Conservation (phyloP, 2,113 vertebrate genomes). For the Atherinomorus stipes region DNA sequence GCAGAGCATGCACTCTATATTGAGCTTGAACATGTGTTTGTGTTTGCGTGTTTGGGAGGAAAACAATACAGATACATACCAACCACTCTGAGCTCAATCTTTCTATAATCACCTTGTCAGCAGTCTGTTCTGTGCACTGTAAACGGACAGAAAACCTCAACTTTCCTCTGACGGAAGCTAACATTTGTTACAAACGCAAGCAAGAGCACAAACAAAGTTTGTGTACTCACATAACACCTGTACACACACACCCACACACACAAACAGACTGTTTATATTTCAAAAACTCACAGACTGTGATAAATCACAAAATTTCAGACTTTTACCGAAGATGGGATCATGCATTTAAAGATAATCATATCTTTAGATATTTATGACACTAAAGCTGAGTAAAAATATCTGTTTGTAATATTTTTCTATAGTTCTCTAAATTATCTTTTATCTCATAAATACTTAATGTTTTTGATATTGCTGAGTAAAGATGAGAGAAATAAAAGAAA, state of each 20-base stretch:
- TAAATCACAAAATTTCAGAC: not conserved
- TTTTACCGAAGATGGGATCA: not conserved
- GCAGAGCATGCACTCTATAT: not conserved
- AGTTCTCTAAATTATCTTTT: not conserved
- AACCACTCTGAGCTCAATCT: not conserved
- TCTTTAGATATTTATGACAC: not conserved
- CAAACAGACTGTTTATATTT: not conserved
- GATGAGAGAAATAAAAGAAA: too few relatives aligned
- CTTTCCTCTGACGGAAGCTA: slow-evolving; percentile 76
- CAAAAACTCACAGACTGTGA: not conserved
- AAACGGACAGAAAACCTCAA: slow-evolving; percentile 72
- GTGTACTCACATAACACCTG: slow-evolving; percentile 31
- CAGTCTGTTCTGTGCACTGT: slow-evolving; percentile 70
- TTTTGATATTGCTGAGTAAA: not conserved
- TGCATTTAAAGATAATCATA: not conserved
- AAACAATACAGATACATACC: not conserved
- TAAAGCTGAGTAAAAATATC: not conserved
- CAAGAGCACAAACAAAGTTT: slow-evolving; percentile 50
- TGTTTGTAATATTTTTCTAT: not conserved
- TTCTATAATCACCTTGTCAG: slow-evolving; percentile 67
- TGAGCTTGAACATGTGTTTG: not conserved
- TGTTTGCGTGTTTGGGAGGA: slow-evolving; percentile 1
- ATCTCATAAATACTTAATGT: not conserved
- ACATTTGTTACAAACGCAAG: slow-evolving; percentile 48
- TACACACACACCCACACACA: slow-evolving; percentile 21